Evolutionary conservation across 92 coral and sea anemone species (phyloP), one percentile per base, ranked within the genome.

Genomic region (Pocillopora meandrina): DNA sequence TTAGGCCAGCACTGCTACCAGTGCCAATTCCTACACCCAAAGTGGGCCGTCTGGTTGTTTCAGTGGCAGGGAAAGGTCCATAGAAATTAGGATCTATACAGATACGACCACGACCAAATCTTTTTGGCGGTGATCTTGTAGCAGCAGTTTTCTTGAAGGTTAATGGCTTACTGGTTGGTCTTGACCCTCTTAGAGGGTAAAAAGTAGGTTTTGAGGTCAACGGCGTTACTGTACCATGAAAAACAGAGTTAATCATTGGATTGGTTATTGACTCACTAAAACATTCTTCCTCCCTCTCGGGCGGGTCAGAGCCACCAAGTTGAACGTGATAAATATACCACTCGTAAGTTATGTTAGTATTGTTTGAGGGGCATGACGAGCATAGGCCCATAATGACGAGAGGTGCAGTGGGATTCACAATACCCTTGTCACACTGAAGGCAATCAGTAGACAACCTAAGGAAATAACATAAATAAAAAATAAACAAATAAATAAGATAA

Each of bases 381-480:
- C 97, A 93, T 36, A 72, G 35, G 10, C 95, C 92, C 17, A 58
- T 84, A 56, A 93, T 26, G 19, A 92, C 79, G 31, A 93, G 80
- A 63, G 84, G 87, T 12, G 67, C 79, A 82, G 88, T 91, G 11
- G 93, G 92, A 75, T 91, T 93, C 5, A 93, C 84, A 55, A 9
- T 64, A 17, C 95, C 90, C 36, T 71, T 80, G 17, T 78, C 79
- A 76, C 97, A 93, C 71, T 91, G 97, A 12, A 88, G 90, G 62
- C 97, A 93, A 47, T 73, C 57, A 17, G 90, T 69, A 12, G 93
- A 68, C 80, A 93, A 75, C 79, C 97, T 93, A 42, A 3, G 0
- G 52, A 42, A 42, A 42, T 42, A 42, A 42, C 4, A 42, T 3
- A 42, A 42, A 3, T 42, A 42, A 42, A 42, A 42, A n/a, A n/a